Conservation (phyloP, 30 jellyfish, hydroid and myxozoan genomes). For the Aurelia coerulea region DNA sequence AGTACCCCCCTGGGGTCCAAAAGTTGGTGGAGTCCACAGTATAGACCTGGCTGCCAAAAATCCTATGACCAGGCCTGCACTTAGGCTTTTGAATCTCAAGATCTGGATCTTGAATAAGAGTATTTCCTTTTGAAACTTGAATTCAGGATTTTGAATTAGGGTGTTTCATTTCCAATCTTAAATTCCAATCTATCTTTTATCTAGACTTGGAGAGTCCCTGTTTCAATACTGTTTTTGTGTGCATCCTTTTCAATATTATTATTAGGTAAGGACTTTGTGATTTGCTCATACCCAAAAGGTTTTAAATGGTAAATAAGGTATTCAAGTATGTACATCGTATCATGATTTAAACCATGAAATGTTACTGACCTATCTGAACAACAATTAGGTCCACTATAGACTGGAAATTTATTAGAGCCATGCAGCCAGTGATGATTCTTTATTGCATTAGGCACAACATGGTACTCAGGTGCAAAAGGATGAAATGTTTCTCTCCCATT, state of each 20-base stretch:
- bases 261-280: background rate
- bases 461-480: slow-evolving; percentile 92
- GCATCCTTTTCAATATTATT: background rate
- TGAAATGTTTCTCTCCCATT: slow-evolving; percentile 90
- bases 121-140: too few relatives aligned
- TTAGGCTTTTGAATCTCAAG: too few relatives aligned
- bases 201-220: too few relatives aligned
- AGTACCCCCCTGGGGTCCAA: too few relatives aligned
- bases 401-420: slow-evolving; percentile 83
- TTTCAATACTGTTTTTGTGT: too few relatives aligned
- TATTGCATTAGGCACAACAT: slow-evolving; percentile 81
- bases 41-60: too few relatives aligned
- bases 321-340: slow-evolving; percentile 83
- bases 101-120: too few relatives aligned
- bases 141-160: too few relatives aligned
- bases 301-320: slow-evolving; percentile 84
- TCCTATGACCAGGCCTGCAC: too few relatives aligned
- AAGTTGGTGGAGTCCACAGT: too few relatives aligned
- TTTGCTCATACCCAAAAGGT: slow-evolving; percentile 83
- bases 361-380: slow-evolving; percentile 93
- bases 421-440: slow-evolving; percentile 84
- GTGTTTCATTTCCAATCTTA: too few relatives aligned
- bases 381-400: slow-evolving; percentile 87
- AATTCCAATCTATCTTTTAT: too few relatives aligned
- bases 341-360: slow-evolving; percentile 78